Evolutionary conservation across 2,888 invertebrate genomes (phyloP), one percentile per base, ranked within the genome.

Genomic region (Campoplex nolae): DNA sequence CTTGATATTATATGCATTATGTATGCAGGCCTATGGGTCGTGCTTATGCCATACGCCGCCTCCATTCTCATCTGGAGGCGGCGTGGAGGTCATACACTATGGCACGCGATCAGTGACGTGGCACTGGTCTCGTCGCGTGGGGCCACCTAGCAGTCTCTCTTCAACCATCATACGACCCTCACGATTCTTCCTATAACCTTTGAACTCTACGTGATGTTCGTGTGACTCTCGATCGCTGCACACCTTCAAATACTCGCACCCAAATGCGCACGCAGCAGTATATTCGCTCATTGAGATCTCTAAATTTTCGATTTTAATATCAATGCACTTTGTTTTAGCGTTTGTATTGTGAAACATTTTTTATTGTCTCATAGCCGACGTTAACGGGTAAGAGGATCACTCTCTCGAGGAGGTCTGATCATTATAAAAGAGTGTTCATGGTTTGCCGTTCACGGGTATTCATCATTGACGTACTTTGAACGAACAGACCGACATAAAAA

Each of bases 1-100:
- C 93, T 92, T 90, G 91, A 92, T 92, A 91, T 91, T 92, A 79
- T 87, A 92, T 93, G 93, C 92, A 93, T 93, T 93, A 93, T 93
- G 92, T 92, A 93, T 93, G 75, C 84, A 91, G 90, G 91, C 90
- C 91, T 90, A 90, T 92, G 91, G 89, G 89, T 89, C 89, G 89
- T 91, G 91, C 7, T 38, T 51, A 32, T 58, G 45, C 68, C 67
- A 35, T 56, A 83, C 42, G 23, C 76, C 80, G 51, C 28, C 58
- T 58, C 77, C 62, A 81, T 71, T 58, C 68, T 28, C 56, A 42
- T 45, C 56, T 42, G 28, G 56, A 23, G 38, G 38, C 13, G 38
- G 38, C 13, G 54, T 28, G 42, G 65, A 65, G 73, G 51, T 45
- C 79, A 45, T 91, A 91, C 89, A 91, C 88, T 90, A 92, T 90